Base-by-base conservation (phyloP, 2,113 vertebrate genomes). In the Lagopus muta region DNA sequence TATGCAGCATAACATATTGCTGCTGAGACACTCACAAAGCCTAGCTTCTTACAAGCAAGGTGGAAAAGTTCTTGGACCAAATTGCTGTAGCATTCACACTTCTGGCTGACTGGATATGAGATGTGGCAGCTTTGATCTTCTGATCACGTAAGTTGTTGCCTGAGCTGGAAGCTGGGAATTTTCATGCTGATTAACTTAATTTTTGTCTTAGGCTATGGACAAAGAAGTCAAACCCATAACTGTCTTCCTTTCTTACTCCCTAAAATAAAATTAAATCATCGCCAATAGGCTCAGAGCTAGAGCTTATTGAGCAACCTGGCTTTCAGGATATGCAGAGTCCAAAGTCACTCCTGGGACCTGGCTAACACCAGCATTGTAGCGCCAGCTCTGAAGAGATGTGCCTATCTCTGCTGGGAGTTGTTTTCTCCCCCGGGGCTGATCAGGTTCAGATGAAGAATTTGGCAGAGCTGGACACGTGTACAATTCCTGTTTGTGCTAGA, bases 111-210 rank as follows among this genome's bases (percentile, higher is more conserved):
- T 18, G 83, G 76, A 81, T 11, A 32, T 3, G 10, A 0, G 0
- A 57, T 61, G 30, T 40, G 48, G 79, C 73, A 61, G 72, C 86
- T 94, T 82, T 91, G 79, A 90, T 83, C 54, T 45, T 70, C 88
- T 86, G 82, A 79, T 65, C 65, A 78, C 13, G 1, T 54, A 43
- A 78, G 74, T 25, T 77, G 67, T 64, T 80, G 60, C 55, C 34
- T 82, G 40, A 93, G 65, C 47, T 57, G 69, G 72, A 87, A 91
- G 55, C 18, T 67, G 52, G 43, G 50, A 80, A 71, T 78, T 92
- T 75, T 94, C 62, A 38, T 19, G 14, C 32, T 62, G 76, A 55
- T 88, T 86, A 71, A 82, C 34, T 85, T 52, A 30, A 47, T 89
- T 88, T 82, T 88, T 74, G 57, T 82, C 82, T 89, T 58, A 86